Base-by-base conservation (phyloP, 2,113 vertebrate species). In the Leptodactylus fuscus region DNA sequence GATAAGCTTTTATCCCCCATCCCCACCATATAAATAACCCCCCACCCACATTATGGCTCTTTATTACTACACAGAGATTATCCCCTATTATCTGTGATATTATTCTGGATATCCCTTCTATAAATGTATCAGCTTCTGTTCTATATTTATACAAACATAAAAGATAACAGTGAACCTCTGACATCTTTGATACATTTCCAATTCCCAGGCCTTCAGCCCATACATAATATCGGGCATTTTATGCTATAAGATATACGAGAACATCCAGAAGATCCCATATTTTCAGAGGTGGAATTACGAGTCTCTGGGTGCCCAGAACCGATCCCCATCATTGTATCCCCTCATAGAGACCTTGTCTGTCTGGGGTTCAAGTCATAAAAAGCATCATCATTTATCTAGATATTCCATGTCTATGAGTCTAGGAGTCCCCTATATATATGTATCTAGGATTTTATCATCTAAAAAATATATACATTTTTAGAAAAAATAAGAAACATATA, bases 241-340 rank as follows among this genome's bases (percentile, higher is more conserved):
- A 58, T 24, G 29, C 20, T 60, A 79, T 36, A 60, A 60, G 53
- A 80, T 60, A 62, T 60, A 80, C 24, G 77, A 80, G 11, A n/a
- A 12, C 15, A 12, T 44, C 55, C 38, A 80, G 34, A 58, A 62
- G 3, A 60, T 60, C 53, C 38, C 53, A 70, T 82, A 82, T 82
- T 82, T 81, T 32, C 24, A 46, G 15, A 81, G 49, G 32, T 58
- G 22, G 12, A 79, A 36, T 78, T 55, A 78, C 24, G 20, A 24
- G 51, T 41, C 76, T 60, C 34, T 1, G n/a, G 0, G 71, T 29
- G n/a, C 44, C 29, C 10, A 75, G 51, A 78, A 22, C 32, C 12
- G 16, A 12, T 53, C 77, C 4, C 53, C 32, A 22, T 22, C 34
- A 16, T 29, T 44, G 38, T 60, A 58, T 12, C 34, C 51, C 16